Evolutionary conservation across 2,888 invertebrate genomes (phyloP), one percentile per base, ranked within the genome.

Genomic region (Dolichomitus sp.): DNA sequence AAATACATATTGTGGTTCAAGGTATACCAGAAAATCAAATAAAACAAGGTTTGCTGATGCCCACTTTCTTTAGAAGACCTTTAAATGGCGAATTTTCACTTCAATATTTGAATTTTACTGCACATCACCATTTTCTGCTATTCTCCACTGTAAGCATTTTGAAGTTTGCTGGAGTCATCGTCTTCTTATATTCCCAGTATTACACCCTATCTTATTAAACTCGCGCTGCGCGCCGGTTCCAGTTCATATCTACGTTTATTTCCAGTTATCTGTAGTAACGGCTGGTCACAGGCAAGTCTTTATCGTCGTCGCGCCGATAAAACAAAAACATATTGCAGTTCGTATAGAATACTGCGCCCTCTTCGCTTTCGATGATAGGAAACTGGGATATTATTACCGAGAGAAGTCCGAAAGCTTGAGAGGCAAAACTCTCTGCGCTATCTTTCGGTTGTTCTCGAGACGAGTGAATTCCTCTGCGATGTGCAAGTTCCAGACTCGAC

Each of bases 381-480:
- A 68, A 52, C 50, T 50, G 17, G 68, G 68, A 50, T 68, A 68
- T 70, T 70, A 70, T 70, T 57, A 57, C 11, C 54, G 52, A 48
- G 59, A 37, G 37, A 50, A 68, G 69, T 52, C 19, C 23, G 52
- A 42, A 68, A 65, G 74, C 74, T 59, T 73, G 17, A 17, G 54
- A 69, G n/a, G 12, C 12, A 14, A 42, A 42, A 75, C 74, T 52
- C 50, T 66, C 30, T 17, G 63, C 74, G 69, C 54, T 74, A 80
- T 80, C 68, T 61, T 66, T 42, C 52, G 57, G 57, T 61, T 48
- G 57, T 79, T 68, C 68, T 42, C 57, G 17, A 59, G 66, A 66
- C 17, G 50, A 69, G 68, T 59, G 50, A 69, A 80, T 80, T 80
- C 37, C 68, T 52, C 74, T 68, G 33, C 61, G 74, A 57, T 57